A percentile compares a stretch with the other conserved stretches of the same genome.
Evolutionary conservation across 2,888 invertebrate species (phyloP).

Genomic region (Melanchra persicariae): DNA sequence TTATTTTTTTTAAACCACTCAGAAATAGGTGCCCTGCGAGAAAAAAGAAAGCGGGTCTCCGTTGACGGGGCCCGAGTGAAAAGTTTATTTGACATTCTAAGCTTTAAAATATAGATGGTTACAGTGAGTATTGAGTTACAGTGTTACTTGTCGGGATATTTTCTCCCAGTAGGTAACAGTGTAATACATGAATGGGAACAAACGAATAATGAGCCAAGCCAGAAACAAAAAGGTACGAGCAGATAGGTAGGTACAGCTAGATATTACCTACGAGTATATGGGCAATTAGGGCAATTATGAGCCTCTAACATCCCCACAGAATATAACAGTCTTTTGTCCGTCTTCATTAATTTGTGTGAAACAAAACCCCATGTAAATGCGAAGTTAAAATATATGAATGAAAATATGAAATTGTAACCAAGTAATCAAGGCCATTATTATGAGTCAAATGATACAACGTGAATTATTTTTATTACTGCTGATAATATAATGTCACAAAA

Average conservation of each 20-base stretch:
- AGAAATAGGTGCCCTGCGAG: too few species aligned
- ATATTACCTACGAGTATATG: background rate
- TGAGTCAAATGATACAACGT: conserved; percentile 28
- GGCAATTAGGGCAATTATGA: background rate
- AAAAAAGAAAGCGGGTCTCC: too few species aligned
- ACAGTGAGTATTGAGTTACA: too few species aligned
- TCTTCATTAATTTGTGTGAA: background rate
- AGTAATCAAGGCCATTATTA: conserved; percentile 13
- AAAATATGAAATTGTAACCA: conserved; percentile 14
- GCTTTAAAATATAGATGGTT: too few species aligned
- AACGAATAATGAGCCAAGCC: too few species aligned
- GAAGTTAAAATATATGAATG: conserved; percentile 13
- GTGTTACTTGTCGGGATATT: too few species aligned
- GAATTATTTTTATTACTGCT: conserved; percentile 20
- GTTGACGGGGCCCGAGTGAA: too few species aligned
- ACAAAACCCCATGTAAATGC: background rate
- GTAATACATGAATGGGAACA: too few species aligned
- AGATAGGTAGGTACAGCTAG: background rate
- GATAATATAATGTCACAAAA: conserved; percentile 23
- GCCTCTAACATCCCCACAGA: background rate
- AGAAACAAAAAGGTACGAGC: background rate
- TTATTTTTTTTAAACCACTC: too few species aligned
- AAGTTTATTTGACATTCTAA: too few species aligned
- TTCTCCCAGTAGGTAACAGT: too few species aligned
- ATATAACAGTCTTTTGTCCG: background rate